phyloP scores from a whole-genome alignment of 2,797 vertebrate genomes.

The Sorex maritimensis region DNA sequence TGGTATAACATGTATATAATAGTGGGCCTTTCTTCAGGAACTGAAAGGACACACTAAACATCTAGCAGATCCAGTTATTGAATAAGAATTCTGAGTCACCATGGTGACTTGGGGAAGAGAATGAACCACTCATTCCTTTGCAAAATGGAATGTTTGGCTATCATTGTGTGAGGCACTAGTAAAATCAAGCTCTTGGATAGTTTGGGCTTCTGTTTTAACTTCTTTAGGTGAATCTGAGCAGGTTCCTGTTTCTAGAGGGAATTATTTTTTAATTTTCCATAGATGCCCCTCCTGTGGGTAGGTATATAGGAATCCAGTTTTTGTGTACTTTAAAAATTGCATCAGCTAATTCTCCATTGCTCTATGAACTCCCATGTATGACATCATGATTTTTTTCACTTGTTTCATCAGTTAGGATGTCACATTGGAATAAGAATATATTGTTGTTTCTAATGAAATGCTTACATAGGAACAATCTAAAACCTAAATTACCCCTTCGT shows the following conservation, averaged over 20 bases:
- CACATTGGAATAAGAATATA: constrained; percentile 59
- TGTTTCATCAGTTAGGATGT: constrained; percentile 67
- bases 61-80: neutral
- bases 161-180: constrained; percentile 34
- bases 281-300: constrained; percentile 66
- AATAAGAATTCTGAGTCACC: neutral
- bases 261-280: constrained; percentile 71
- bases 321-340: constrained; percentile 57
- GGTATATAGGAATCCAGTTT: constrained; percentile 23
- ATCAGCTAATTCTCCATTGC: constrained; percentile 38
- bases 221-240: constrained; percentile 77
- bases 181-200: constrained; percentile 21
- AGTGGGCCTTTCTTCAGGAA: neutral
- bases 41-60: neutral
- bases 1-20: constrained; percentile 6
- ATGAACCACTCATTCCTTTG: constrained; percentile 10
- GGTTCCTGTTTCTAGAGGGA: constrained; percentile 46
- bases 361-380: neutral
- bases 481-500: constrained; percentile 75
- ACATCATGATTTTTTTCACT: constrained; percentile 62
- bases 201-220: constrained; percentile 67
- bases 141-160: neutral
- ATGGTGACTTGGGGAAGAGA: neutral
- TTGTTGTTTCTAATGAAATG: constrained; percentile 59
- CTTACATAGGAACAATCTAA: neutral